Base-by-base conservation (phyloP, 2,797 vertebrate species). In the Pteropus rufus region DNA sequence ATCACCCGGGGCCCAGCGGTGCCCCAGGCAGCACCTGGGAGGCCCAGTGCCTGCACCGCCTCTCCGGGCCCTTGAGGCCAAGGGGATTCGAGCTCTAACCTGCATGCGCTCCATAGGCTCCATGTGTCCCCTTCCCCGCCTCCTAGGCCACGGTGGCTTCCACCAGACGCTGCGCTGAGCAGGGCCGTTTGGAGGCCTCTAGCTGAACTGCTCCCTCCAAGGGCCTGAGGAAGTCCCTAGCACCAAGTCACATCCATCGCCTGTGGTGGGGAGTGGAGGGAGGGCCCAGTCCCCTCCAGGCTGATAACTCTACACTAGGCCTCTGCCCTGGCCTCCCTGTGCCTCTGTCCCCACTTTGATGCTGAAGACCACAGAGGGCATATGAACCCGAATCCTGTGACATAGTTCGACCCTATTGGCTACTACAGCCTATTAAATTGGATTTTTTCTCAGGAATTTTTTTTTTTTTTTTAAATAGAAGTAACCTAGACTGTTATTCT, bases 51-150 rank as follows among this genome's bases (percentile, higher is more conserved):
- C 0, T 11, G 34, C 12, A 9, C 19, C 2, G 7, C 26, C 65
- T 26, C 44, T n/a, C 52, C 0, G 4, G 23, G 39, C 24, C 41
- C 19, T 18, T 1, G 3, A n/a, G n/a, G 26, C 76, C 16, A 12
- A 10, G 0, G 10, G 34, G 11, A 12, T 0, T 10, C 1, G 31
- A 26, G 76, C 82, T 89, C 31, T 3, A 11, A 36, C 36, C 21
- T 1, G 1, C 0, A 0, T 16, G 21, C 6, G 19, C 6, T 4
- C 36, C 7, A 2, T 70, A 0, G 4, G 3, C 23, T 31, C n/a
- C 0, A 1, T 0, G 52, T 21, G 23, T 60, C 46, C 5, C 1
- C 2, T 23, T 34, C 49, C 12, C 29, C n/a, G 3, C 2, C 90
- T 24, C 1, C 1, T 10, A n/a, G 64, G 16, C 7, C 0, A 6